Percentiles rank a stretch among this genome's conserved stretches.
Conservation (phyloP, 2,113 vertebrate species). For the Sylvilagus bachmani region DNA sequence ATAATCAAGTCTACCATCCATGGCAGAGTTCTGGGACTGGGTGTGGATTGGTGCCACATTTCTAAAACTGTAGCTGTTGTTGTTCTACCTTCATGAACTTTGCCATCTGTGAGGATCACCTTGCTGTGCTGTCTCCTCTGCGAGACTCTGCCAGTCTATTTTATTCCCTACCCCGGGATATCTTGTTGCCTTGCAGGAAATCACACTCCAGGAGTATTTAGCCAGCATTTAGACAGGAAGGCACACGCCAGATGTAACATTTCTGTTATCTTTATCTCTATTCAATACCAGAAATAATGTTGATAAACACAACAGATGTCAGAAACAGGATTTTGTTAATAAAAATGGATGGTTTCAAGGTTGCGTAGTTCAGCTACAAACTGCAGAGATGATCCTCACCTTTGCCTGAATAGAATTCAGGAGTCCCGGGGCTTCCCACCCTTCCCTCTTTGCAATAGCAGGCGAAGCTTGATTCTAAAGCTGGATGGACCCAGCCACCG, state of each 20-base stretch:
- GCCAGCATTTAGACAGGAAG: neutral
- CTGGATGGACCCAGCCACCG: neutral
- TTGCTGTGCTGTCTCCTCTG: neutral
- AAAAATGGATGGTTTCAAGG: slow-evolving; percentile 25
- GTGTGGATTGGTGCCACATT: neutral
- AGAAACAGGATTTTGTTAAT: neutral
- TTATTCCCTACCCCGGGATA: neutral
- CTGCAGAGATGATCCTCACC: neutral
- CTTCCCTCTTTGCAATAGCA: neutral
- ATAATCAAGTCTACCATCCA: neutral
- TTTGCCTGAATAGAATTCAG: neutral
- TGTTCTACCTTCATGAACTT: neutral
- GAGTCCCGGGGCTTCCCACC: neutral
- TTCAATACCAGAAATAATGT: neutral
- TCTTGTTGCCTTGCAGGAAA: neutral
- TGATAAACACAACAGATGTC: neutral
- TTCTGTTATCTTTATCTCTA: neutral
- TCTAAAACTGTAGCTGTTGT: neutral
- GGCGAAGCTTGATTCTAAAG: neutral
- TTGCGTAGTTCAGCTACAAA: neutral
- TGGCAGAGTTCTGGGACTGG: neutral
- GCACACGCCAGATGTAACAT: neutral
- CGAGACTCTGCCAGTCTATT: neutral
- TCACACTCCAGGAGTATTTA: neutral
- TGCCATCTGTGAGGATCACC: neutral